Evolutionary conservation across 2,797 vertebrate genomes (phyloP).

Genomic region (Tokudaia tokunoshimensis): DNA sequence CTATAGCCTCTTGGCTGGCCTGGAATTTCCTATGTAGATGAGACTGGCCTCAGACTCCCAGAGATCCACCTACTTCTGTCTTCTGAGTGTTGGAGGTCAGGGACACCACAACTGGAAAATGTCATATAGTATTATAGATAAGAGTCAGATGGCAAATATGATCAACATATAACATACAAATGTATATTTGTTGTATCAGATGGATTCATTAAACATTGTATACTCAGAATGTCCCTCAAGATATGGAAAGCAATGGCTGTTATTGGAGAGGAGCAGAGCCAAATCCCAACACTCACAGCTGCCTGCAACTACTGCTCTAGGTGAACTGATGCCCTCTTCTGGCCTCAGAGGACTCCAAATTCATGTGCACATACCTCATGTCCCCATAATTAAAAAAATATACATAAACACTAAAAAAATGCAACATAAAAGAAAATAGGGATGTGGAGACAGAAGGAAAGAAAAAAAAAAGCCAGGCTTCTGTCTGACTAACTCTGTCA

Average conservation of each 20-base stretch:
- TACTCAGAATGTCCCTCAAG: background rate
- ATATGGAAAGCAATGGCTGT: background rate
- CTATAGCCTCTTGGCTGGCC: too few relatives aligned
- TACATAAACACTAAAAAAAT: background rate
- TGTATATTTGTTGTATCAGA: background rate
- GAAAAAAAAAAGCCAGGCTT: background rate
- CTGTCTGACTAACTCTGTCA: background rate
- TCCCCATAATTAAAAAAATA: background rate
- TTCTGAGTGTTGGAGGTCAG: background rate
- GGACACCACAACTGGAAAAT: background rate
- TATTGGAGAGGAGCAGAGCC: background rate
- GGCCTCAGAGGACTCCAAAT: background rate
- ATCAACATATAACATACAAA: background rate
- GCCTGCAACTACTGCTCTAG: background rate
- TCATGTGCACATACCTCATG: background rate
- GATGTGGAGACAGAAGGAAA: background rate
- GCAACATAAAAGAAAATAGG: background rate
- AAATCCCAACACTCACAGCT: background rate
- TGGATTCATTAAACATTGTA: background rate
- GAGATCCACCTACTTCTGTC: background rate
- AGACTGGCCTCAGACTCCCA: background rate
- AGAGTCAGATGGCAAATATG: background rate
- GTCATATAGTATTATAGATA: background rate
- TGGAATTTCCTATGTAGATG: background rate
- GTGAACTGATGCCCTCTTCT: background rate